These are phyloP conservation scores for Oryzias curvinotus DNA, from an alignment of 2,113 vertebrate genomes.

Conservation along the genomic window DNA sequence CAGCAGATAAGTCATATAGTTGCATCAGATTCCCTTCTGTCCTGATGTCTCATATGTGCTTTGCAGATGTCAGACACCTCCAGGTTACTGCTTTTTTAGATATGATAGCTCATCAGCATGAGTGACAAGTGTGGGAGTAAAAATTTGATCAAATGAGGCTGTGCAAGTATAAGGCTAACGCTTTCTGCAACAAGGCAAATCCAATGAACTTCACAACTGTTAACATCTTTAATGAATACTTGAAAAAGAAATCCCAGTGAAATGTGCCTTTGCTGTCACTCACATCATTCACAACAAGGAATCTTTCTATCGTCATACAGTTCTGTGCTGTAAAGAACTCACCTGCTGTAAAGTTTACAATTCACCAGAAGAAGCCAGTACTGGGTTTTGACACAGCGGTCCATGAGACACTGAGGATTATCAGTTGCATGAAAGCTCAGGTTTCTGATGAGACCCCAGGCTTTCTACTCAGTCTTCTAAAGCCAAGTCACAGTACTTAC, in stretches of 20 bases:
- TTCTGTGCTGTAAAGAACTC: too few species aligned
- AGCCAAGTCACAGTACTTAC: too few species aligned
- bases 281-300: neutral
- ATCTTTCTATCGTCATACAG: too few species aligned
- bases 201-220: slow-evolving; percentile 3
- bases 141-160: slow-evolving; percentile 8
- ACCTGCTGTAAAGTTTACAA: too few species aligned
- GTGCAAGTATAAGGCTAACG: neutral
- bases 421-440: too few species aligned
- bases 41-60: neutral
- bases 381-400: too few species aligned
- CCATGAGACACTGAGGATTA: too few species aligned
- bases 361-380: too few species aligned
- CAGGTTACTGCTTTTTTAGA: neutral
- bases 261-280: neutral
- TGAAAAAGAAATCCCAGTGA: neutral
- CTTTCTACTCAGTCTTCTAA: too few species aligned
- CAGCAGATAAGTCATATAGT: too few species aligned
- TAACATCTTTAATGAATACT: neutral
- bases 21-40: neutral
- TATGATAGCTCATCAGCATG: slow-evolving; percentile 15
- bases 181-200: slow-evolving; percentile 11
- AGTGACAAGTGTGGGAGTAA: slow-evolving; percentile 8
- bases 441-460: too few species aligned
- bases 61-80: slow-evolving; percentile 7